Conservation (phyloP, 2,113 vertebrate species). For the Podarcis muralis region DNA sequence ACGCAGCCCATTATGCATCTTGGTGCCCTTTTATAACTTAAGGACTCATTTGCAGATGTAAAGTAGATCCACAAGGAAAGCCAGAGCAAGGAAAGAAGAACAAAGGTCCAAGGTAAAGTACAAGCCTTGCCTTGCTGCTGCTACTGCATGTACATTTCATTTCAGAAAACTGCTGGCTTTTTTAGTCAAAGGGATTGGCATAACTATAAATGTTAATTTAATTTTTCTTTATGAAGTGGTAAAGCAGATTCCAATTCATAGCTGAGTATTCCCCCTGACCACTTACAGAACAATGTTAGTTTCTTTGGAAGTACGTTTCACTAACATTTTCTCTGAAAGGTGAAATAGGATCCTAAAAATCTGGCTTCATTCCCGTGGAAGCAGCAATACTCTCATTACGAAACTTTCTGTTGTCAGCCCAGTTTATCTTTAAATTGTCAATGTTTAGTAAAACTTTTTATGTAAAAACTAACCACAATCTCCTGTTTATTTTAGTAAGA, state of each 20-base stretch:
- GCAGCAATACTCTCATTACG: neutral
- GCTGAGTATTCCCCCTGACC: neutral
- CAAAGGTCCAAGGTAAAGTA: conserved; percentile 40
- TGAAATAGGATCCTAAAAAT: neutral
- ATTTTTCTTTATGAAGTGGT: neutral
- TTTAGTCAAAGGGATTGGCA: neutral
- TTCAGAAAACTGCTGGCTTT: neutral
- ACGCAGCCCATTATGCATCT: conserved; percentile 27
- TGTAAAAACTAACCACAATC: neutral
- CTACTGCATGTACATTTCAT: neutral
- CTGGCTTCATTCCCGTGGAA: neutral
- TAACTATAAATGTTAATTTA: neutral
- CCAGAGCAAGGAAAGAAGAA: neutral
- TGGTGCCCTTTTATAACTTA: conserved; percentile 54
- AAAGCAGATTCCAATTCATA: neutral
- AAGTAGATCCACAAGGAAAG: conserved; percentile 22
- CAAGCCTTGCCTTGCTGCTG: neutral
- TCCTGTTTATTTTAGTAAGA: neutral
- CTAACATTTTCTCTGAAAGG: neutral
- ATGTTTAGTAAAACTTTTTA: neutral
- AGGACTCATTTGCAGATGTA: conserved; percentile 38
- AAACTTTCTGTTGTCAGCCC: neutral
- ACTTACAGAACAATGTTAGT: neutral
- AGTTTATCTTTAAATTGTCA: neutral
- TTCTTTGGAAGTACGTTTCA: neutral